Evolutionary conservation across 2,113 vertebrate species (phyloP).

Genomic region (Alouatta palliata): DNA sequence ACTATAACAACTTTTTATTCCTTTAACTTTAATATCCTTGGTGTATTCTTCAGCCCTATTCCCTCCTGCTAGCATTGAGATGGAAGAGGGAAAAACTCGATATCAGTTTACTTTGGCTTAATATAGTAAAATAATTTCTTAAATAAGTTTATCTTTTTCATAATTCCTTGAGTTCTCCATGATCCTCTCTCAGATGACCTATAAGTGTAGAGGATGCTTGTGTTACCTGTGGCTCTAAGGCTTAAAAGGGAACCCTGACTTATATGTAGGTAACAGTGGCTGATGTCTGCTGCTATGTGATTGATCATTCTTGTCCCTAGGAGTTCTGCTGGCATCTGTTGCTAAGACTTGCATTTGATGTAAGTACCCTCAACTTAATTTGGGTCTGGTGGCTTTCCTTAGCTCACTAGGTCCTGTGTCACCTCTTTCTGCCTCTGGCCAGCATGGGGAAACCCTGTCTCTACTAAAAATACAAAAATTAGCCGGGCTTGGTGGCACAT

Average conservation of each 20-base stretch:
- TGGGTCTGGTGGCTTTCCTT: neutral
- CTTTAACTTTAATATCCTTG: neutral
- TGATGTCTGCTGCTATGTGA: neutral
- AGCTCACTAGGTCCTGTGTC: neutral
- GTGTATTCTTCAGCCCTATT: neutral
- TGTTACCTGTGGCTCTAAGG: neutral
- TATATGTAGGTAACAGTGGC: neutral
- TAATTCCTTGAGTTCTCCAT: neutral
- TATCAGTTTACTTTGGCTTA: neutral
- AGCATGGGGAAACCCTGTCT: no score
- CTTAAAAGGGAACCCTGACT: neutral
- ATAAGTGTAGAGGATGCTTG: rapidly evolving
- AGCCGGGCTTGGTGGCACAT: no score
- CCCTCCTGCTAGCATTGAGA: neutral
- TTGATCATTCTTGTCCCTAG: neutral
- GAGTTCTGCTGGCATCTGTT: neutral
- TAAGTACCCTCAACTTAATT: neutral
- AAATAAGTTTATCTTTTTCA: neutral
- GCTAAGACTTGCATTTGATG: neutral
- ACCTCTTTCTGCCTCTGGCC: neutral
- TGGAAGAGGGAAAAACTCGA: neutral
- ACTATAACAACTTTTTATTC: neutral
- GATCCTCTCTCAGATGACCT: neutral
- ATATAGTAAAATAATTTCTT: neutral
- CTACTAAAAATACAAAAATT: no score